Evolutionary conservation across 2,888 invertebrate species (phyloP).

Genomic region (Omphaloscelis lunosa): DNA sequence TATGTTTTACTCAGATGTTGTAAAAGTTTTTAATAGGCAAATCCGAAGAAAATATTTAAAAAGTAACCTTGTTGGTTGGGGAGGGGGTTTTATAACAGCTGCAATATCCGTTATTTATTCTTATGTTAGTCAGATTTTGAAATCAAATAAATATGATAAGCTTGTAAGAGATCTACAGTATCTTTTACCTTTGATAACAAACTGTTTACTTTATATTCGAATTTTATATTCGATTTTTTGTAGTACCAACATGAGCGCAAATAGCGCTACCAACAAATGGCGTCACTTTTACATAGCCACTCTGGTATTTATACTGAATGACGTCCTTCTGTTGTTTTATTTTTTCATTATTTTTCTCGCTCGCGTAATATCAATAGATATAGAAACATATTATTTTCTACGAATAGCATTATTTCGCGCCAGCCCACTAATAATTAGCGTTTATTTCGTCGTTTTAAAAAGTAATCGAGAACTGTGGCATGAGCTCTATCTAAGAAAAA

Average conservation of each 20-base stretch:
- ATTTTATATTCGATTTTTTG: background rate
- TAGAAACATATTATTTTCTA: no score
- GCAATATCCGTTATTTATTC: background rate
- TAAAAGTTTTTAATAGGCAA: background rate
- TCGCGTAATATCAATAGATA: no score
- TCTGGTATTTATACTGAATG: slow-evolving; percentile 2
- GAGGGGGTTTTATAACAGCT: background rate
- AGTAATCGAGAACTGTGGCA: background rate
- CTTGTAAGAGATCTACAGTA: no score
- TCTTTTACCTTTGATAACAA: background rate
- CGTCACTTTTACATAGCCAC: background rate
- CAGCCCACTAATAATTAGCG: background rate
- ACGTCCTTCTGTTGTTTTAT: background rate
- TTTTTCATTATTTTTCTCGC: no score
- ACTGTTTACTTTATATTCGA: background rate
- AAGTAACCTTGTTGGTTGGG: background rate
- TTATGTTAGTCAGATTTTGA: background rate
- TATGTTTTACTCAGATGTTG: background rate
- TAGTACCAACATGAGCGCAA: background rate
- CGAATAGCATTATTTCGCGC: background rate
- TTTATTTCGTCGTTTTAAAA: background rate
- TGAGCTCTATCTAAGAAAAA: background rate
- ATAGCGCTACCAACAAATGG: background rate
- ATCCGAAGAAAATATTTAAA: background rate
- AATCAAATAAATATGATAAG: background rate